phyloP scores from a whole-genome alignment of 2,113 vertebrate genomes.

The Prolemur simus region DNA sequence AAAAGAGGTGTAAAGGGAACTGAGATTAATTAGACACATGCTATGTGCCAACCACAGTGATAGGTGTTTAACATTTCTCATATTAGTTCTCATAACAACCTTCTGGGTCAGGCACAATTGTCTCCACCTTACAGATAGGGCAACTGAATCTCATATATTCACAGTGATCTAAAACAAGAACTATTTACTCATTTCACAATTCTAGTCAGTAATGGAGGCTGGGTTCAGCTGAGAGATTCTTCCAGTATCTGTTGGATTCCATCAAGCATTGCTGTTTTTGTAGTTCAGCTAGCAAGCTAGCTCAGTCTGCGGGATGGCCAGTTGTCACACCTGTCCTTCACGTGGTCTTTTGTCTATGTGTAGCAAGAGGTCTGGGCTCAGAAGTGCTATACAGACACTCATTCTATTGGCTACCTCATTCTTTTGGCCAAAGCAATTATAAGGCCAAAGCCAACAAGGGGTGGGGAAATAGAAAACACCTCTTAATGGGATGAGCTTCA shows the following conservation, averaged over 20 bases:
- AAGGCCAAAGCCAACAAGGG: not conserved
- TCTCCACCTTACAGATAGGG: not conserved
- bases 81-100: not conserved
- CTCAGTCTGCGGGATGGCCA: not conserved
- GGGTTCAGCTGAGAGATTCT: not conserved
- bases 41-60: not conserved
- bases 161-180: slow-evolving; percentile 8
- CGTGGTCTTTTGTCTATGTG: not conserved
- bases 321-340: not conserved
- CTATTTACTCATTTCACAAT: not conserved
- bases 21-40: slow-evolving; percentile 50
- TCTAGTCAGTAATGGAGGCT: not conserved
- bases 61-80: not conserved
- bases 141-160: not conserved
- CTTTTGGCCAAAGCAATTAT: not conserved
- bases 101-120: not conserved
- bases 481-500: not conserved
- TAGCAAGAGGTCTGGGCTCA: not conserved
- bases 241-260: not conserved
- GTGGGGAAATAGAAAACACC: not conserved
- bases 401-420: not conserved
- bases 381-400: not conserved
- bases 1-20: slow-evolving; percentile 21
- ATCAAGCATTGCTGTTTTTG: not conserved
- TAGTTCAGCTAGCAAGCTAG: not conserved